A percentile compares a stretch with the other conserved stretches of the same genome.
Evolutionary conservation across 2,888 invertebrate genomes (phyloP).

Genomic region (Cybosia mesomella): DNA sequence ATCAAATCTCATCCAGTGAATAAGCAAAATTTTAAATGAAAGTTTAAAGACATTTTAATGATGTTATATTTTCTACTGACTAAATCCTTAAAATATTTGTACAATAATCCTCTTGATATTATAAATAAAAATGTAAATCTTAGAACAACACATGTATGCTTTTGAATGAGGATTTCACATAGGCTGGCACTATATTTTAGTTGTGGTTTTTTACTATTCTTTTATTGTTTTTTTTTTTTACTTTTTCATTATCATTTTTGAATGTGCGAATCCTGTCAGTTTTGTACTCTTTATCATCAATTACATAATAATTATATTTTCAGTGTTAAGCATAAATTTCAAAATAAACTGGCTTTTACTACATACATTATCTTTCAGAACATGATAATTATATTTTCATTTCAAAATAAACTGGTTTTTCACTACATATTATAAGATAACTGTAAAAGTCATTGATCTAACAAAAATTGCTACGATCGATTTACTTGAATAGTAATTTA

Average conservation of each 20-base stretch:
- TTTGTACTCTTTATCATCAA: conserved; percentile 45
- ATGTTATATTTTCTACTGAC: conserved; percentile 53
- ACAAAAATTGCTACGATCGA: not conserved
- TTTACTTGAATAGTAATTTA: no score
- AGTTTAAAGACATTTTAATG: conserved; percentile 48
- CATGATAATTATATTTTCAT: no score
- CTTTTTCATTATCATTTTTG: conserved; percentile 2
- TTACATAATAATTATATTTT: conserved; percentile 28
- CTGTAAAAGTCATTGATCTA: no score
- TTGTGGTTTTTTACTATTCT: not conserved
- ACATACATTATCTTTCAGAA: not conserved
- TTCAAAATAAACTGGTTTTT: conserved; percentile 42
- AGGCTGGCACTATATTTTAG: conserved; percentile 39
- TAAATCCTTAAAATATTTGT: conserved; percentile 70
- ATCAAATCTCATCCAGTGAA: conserved; percentile 54
- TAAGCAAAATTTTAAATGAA: conserved; percentile 45
- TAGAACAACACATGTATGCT: conserved; percentile 48
- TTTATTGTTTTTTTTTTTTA: not conserved
- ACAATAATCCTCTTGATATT: conserved; percentile 62
- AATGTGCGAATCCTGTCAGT: conserved; percentile 36
- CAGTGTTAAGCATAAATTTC: conserved; percentile 28
- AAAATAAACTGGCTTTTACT: conserved; percentile 47
- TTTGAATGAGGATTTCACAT: conserved; percentile 46
- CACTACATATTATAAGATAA: no score
- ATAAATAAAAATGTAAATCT: conserved; percentile 47